Base-by-base conservation (phyloP, 2,888 invertebrate genomes). In the Plutella xylostella region DNA sequence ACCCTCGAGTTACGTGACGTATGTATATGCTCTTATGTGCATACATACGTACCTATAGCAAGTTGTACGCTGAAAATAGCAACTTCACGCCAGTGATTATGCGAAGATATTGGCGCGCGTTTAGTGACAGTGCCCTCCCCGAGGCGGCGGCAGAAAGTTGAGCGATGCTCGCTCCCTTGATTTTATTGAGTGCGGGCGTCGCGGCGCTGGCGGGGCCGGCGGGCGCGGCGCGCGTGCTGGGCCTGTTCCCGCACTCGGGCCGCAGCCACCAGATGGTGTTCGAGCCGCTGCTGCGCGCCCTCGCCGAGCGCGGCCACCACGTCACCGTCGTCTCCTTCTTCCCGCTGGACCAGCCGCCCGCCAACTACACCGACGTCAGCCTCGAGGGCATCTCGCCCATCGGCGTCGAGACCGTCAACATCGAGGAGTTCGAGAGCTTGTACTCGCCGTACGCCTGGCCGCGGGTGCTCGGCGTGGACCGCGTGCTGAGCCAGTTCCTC, bases 241-340 rank as follows among this genome's bases (percentile, higher is more conserved):
- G 85, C 3, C 63, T 88, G 0, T 88, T 89, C 55, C 85, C 86
- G 0, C 85, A 88, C 55, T 77, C 83, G 0, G 88, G 87, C 0
- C 86, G 84, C 48, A 90, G 89, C 53, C 90, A 90, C 55, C 88
- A 88, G 54, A 79, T 86, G 62, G 86, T 88, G 1, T 88, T 87
- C 60, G 79, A 85, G 38, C 85, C 85, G 0, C 64, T 89, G 3
- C 58, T 89, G 6, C 73, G 72, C 42, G 80, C 75, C 33, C 61
- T 90, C 43, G 86, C 86, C 0, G 70, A 72, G 18, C 75, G 84
- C 39, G 89, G 89, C 2, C 89, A 90, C 56, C 76, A 88, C 37
- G 60, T 90, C 2, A 88, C 88, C 12, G 85, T 89, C 1, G 72
- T 87, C 2, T 86, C 87, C 1, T 85, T 86, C 63, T 89, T 87